These are phyloP conservation scores for Galago senegalensis DNA, from an alignment of 2,797 vertebrate species.

Conservation along the genomic window DNA sequence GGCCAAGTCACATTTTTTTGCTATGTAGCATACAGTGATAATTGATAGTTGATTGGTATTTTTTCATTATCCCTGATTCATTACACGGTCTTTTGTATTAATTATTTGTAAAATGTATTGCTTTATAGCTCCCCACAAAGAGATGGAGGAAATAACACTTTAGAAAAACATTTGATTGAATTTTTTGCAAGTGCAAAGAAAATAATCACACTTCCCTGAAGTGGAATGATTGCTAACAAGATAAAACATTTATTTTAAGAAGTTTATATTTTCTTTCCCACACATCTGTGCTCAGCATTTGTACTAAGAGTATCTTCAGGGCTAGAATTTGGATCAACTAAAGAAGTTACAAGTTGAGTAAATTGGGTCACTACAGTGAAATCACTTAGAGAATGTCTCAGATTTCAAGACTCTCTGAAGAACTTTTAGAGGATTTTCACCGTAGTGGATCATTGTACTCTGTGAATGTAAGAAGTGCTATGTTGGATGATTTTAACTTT, in stretches of 20 bases:
- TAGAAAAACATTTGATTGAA: constrained; percentile 22
- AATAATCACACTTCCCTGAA: constrained; percentile 58
- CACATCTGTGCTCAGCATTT: constrained; percentile 41
- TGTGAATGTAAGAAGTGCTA: constrained; percentile 43
- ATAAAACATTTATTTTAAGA: constrained; percentile 75
- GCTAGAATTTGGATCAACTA: constrained; percentile 45
- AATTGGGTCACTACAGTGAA: constrained; percentile 59
- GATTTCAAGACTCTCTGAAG: constrained; percentile 46
- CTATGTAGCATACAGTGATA: constrained; percentile 67
- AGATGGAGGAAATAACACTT: constrained; percentile 65
- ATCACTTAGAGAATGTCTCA: constrained; percentile 60
- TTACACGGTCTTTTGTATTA: constrained; percentile 34
- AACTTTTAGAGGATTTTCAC: constrained; percentile 68
- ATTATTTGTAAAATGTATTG: constrained; percentile 54
- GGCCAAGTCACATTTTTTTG: constrained; percentile 17
- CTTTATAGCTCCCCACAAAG: not conserved
- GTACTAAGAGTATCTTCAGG: constrained; percentile 17
- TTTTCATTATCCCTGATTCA: constrained; percentile 5
- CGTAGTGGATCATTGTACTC: constrained; percentile 11
- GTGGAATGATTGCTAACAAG: constrained; percentile 16
- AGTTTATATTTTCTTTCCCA: constrained; percentile 30
- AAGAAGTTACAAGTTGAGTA: constrained; percentile 45
- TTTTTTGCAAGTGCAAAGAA: not conserved
- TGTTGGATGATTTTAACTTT: constrained; percentile 47
- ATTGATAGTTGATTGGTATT: constrained; percentile 36